Base-by-base conservation (phyloP, 1,140 invertebrate species). In the Mya arenaria region DNA sequence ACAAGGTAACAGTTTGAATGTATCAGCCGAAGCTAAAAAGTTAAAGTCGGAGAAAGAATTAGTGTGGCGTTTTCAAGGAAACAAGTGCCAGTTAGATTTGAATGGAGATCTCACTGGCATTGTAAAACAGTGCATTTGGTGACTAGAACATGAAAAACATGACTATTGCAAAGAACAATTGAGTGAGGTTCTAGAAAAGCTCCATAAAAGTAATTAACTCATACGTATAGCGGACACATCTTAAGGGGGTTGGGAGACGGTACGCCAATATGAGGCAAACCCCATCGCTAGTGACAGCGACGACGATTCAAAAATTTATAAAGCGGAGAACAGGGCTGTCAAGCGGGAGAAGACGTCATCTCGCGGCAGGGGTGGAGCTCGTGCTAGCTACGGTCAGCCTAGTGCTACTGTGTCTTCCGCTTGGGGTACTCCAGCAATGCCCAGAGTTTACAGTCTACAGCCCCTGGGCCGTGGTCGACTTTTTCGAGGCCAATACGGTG, bases 231-330 rank as follows among this genome's bases (percentile, higher is more conserved):
- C 79, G 0, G 79, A 82, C 62, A 41, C 71, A 0, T 65, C 56
- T 23, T 34, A 62, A 52, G 39, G 60, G n/a, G 69, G 79, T 4
- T 83, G 81, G 71, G 72, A 77, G 23, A 83, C 71, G 19, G 71
- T 83, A 5, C 30, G 72, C 1, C 63, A 68, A 4, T 71, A 80
- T 44, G 66, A 58, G 48, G n/a, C 5, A 17, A 48, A 71, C 32
- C 34, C 52, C 10, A 30, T 82, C n/a, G 79, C 79, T 23, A 74
- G 39, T 48, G 60, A 82, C 52, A 78, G 73, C 15, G 80, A 74
- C 1, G 41, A 65, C 36, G 80, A 74, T n/a, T 39, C 23, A 15
- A 62, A 66, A 48, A 74, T 82, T 23, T 5, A 63, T 44, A 63
- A 56, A 37, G 58, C 79, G 2, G 68, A 82, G 34, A 34, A 28